Conservation (phyloP, 1,140 invertebrate species). For the Scaptomyza hsui region DNA sequence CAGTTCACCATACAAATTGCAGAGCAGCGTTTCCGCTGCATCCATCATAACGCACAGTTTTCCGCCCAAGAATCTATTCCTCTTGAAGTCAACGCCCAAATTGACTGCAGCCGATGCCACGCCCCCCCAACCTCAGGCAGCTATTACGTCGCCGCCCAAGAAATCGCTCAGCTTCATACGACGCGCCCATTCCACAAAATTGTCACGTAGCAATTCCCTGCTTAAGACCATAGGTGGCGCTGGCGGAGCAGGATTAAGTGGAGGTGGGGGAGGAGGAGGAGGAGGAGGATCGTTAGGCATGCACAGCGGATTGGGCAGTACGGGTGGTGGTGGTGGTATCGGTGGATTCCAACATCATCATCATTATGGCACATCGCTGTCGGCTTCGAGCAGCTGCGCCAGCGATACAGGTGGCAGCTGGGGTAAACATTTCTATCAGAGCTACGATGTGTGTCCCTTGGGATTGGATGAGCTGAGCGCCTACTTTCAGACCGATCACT, state of each 20-base stretch:
- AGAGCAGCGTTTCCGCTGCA: slow-evolving; percentile 65
- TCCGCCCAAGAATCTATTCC: slow-evolving; percentile 82
- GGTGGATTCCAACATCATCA: slow-evolving; percentile 1
- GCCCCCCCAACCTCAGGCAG: slow-evolving; percentile 2
- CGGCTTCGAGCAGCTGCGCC: slow-evolving; percentile 66
- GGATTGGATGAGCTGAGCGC: slow-evolving; percentile 71
- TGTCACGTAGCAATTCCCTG: slow-evolving; percentile 87
- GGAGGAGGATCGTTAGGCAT: slow-evolving; percentile 3
- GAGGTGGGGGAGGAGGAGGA: not conserved
- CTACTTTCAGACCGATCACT: slow-evolving; percentile 81
- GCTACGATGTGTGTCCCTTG: slow-evolving; percentile 77
- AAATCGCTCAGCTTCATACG: slow-evolving; percentile 87
- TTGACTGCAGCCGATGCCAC: slow-evolving; percentile 28
- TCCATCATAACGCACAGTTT: slow-evolving; percentile 75
- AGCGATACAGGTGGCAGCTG: slow-evolving; percentile 84
- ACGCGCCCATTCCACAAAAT: slow-evolving; percentile 89
- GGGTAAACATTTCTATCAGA: slow-evolving; percentile 83
- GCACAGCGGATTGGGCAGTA: not conserved
- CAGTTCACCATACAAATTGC: slow-evolving; percentile 60
- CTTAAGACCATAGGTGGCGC: slow-evolving; percentile 84
- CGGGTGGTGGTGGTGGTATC: not conserved
- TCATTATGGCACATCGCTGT: slow-evolving; percentile 31
- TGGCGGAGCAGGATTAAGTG: not conserved
- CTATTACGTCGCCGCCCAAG: slow-evolving; percentile 79
- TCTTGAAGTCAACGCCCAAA: slow-evolving; percentile 81